Conservation (phyloP, 2,888 invertebrate genomes). For the Euplexia lucipara region DNA sequence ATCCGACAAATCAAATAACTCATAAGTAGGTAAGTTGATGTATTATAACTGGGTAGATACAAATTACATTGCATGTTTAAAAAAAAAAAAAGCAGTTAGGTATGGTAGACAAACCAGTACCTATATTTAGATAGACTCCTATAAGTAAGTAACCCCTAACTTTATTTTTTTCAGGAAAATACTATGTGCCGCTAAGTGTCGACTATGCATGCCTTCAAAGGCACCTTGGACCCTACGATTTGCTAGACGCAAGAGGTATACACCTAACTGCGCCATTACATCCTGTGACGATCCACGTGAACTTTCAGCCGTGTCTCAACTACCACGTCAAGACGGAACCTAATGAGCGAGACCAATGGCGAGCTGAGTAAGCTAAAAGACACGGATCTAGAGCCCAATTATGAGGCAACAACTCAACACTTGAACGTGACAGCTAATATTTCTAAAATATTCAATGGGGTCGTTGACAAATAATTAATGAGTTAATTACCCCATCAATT, state of each 20-base stretch:
- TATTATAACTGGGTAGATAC: too few species aligned
- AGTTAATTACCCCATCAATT: constrained; percentile 10
- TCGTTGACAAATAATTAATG: background rate
- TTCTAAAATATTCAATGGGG: constrained; percentile 8
- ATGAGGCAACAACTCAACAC: constrained; percentile 45
- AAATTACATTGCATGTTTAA: background rate
- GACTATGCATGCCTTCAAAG: constrained; percentile 94
- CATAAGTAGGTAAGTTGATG: constrained; percentile 91
- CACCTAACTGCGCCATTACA: constrained; percentile 93
- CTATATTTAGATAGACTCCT: background rate
- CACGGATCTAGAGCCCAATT: constrained; percentile 42
- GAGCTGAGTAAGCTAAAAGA: constrained; percentile 64
- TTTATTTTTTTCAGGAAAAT: constrained; percentile 84
- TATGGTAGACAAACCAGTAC: background rate
- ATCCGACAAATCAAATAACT: too few species aligned
- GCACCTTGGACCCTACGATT: constrained; percentile 92
- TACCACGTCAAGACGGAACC: constrained; percentile 84
- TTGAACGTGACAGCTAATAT: constrained; percentile 54
- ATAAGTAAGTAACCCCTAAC: background rate
- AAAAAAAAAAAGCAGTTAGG: too few species aligned
- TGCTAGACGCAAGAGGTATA: constrained; percentile 89
- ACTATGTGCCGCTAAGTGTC: constrained; percentile 96
- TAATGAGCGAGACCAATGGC: constrained; percentile 76
- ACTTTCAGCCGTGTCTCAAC: constrained; percentile 91
- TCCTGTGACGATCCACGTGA: constrained; percentile 97